Evolutionary conservation across 2,888 invertebrate genomes (phyloP), one percentile per base, ranked within the genome.

Genomic region (Drosophila neotestacea): DNA sequence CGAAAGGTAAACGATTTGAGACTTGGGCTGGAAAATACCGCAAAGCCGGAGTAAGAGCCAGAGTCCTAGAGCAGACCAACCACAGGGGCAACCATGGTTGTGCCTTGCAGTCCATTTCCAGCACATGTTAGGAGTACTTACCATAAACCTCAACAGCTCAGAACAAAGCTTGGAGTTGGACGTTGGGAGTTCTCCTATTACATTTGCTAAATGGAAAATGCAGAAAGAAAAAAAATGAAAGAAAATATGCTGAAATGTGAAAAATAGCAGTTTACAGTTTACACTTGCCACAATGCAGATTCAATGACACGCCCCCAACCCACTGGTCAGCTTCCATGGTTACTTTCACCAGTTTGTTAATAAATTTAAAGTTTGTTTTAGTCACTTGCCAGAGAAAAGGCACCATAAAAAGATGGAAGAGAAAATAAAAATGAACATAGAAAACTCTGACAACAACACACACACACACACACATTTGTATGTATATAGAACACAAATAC

Each of bases 291-390:
- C 75, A 85, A 75, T 68, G 70, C 67, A 69, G 64, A 68, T 64
- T 68, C 58, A 68, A 54, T 32, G 58, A 11, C 63, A 67, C 66
- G 69, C 73, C 65, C 65, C 44, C 60, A 39, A 54, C 72, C 55
- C 59, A 47, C 52, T 76, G 76, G 73, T 60, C 78, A 77, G 64
- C 59, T 56, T 70, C 73, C 46, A 56, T 55, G 67, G 42, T 38
- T 61, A 56, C 77, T 74, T 86, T 73, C 76, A 62, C 72, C 60
- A 55, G 63, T 58, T 87, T 85, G 88, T 84, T 84, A 84, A 84
- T 87, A 84, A 87, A 87, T 87, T 87, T 79, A 87, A 85, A 84
- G 83, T 85, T 87, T 73, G 80, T 70, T 81, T 77, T 79, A 73
- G 69, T 75, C 74, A 60, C 77, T 72, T 36, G 60, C 30, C 63